Percentiles rank a stretch among this genome's conserved stretches.
These are phyloP conservation scores for Hemicrepidius hirtus DNA, from an alignment of 2,888 invertebrate species.

Conservation along the genomic window DNA sequence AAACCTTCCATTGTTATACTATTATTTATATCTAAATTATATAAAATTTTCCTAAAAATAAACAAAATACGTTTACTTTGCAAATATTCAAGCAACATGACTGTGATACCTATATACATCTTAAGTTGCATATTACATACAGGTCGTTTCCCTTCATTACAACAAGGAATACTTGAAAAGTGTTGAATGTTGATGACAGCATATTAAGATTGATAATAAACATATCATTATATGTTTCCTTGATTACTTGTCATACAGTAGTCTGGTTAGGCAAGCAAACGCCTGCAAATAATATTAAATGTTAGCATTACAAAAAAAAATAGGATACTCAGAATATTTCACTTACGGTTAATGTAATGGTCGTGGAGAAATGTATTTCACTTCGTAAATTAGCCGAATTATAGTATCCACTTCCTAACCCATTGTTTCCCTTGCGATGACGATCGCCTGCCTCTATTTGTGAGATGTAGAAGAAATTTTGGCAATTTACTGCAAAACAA, in stretches of 20 bases:
- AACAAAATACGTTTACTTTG: not conserved
- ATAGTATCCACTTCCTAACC: not conserved
- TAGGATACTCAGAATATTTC: no score
- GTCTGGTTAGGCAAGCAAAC: not conserved
- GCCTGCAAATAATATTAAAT: not conserved
- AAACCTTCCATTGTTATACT: no score
- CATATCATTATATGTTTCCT: not conserved
- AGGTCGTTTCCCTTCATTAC: no score
- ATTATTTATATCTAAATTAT: not conserved
- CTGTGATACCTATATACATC: no score
- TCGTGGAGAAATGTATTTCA: not conserved
- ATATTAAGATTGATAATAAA: not conserved
- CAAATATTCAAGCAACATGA: not conserved
- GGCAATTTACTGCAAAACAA: constrained; percentile 13
- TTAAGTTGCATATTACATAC: no score
- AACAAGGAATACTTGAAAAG: no score
- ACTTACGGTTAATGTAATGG: constrained; percentile 12
- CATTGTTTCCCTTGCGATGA: not conserved
- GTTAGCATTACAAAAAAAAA: not conserved
- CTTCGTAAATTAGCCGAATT: not conserved
- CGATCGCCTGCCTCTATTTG: constrained; percentile 29
- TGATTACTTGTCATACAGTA: not conserved
- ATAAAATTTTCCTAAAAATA: no score
- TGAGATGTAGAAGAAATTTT: constrained; percentile 34
- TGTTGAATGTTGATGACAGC: no score